Evolutionary conservation across 2,113 vertebrate genomes (phyloP), one percentile per base, ranked within the genome.

Genomic region (Nanger granti): DNA sequence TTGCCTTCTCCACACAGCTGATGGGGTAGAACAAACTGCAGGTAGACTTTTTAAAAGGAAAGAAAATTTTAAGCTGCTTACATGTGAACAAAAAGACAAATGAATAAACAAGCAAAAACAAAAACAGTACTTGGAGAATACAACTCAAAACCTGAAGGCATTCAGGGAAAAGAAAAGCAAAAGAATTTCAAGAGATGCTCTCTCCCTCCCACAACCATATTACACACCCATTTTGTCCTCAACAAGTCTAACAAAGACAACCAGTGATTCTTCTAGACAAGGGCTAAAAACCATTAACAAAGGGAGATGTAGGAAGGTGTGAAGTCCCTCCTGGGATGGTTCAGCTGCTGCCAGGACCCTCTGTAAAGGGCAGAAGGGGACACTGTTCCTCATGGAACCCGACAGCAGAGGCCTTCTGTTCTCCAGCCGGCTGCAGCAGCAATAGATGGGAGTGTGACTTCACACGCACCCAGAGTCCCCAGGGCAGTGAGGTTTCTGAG

Each of bases 31-130:
- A 95, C 55, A 96, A 93, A 94, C 13, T 31, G 22, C 60, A 60
- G 31, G 59, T 24, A 60, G 18, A 80, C 52, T 41, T 95, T 97
- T 91, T 15, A 59, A 97, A 94, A 88, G 15, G 28, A 94, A 96
- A 91, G 37, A 95, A 88, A 49, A 7, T 89, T 37, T 73, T 57
- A 83, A 94, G 55, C 9, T 59, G 34, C n/a, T 83, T 97, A 80
- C 7, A 85, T 60, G n/a, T 93, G 66, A 86, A 86, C 47, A 87
- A 60, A 82, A 85, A 34, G 66, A 57, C 52, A 85, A 85, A 84
- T 0, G 10, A 22, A 85, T 13, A 28, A 57, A 85, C 7, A 85
- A 37, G 31, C 52, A 85, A 57, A 37, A 55, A 57, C 7, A 9
- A 5, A 26, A 54, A 76, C 82, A 87, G 44, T 3, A 22, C 59